Conservation (phyloP, 2,113 vertebrate genomes). For the Bos indicus region DNA sequence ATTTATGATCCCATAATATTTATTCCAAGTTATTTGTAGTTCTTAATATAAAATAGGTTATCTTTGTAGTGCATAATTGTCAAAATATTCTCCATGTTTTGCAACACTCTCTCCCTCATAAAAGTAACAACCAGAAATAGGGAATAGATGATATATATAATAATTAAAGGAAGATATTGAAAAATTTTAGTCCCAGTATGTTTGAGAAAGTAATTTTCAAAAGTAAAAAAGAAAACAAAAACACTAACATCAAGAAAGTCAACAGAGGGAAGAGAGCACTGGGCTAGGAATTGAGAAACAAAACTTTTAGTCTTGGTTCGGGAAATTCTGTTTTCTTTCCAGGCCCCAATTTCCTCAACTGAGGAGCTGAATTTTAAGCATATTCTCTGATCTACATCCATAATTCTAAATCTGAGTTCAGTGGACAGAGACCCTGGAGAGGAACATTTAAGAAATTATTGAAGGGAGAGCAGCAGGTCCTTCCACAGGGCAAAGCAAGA, state of each 20-base stretch:
- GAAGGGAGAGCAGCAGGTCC: background rate
- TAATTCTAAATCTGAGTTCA: slow-evolving; percentile 17
- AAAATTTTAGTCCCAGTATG: background rate
- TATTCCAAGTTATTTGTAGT: slow-evolving; percentile 4
- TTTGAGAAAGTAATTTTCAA: slow-evolving; percentile 34
- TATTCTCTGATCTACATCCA: background rate
- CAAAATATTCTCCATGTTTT: slow-evolving; percentile 22
- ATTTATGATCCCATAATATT: background rate
- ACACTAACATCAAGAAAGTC: background rate
- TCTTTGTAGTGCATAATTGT: background rate
- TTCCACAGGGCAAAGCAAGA: background rate
- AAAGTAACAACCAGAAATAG: background rate
- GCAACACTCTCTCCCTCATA: background rate
- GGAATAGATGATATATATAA: background rate
- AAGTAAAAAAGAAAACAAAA: background rate
- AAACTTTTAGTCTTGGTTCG: background rate
- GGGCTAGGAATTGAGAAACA: background rate
- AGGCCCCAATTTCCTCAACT: background rate
- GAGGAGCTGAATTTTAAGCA: background rate
- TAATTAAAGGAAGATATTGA: background rate
- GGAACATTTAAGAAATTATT: background rate
- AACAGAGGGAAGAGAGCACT: background rate
- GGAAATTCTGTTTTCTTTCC: background rate
- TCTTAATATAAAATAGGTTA: slow-evolving; percentile 10
- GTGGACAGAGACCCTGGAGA: background rate